Base-by-base conservation (phyloP, 2,888 invertebrate species). In the Drosophila niveifrons region DNA sequence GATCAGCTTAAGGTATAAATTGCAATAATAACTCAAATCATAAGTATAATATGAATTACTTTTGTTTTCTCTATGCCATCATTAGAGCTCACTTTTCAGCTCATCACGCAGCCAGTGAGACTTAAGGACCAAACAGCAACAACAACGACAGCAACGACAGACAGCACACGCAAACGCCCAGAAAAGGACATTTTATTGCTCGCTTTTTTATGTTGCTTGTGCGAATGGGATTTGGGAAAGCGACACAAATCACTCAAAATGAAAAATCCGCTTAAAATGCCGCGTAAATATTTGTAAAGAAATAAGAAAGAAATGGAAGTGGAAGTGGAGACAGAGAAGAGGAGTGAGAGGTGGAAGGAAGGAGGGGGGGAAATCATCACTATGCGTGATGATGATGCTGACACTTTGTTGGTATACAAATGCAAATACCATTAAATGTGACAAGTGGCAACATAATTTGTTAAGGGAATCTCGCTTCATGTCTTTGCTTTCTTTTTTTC, bases 381-480 rank as follows among this genome's bases (percentile, higher is more conserved):
- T 70, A 77, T 85, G 82, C 82, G 82, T 79, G 82, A 69, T 73
- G 73, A 72, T 80, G 80, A 77, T 79, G 74, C 78, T 82, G 84
- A 81, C 80, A 89, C 78, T 85, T 88, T 87, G 73, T 80, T 75
- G 73, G 83, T 83, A 82, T 79, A 80, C 86, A 85, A 85, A 85
- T 87, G 81, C 87, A 90, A 90, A 90, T 88, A 90, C 89, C 89
- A 90, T 90, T 90, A 90, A 86, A 82, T 84, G 82, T 85, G 85
- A 85, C 88, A 90, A 90, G 82, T 89, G 85, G 86, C 84, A 90
- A 88, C 87, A 90, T 90, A 89, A 90, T 90, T 90, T 90, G 88
- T 88, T 78, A 81, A 71, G 66, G 80, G 80, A 76, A 66, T 66
- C 66, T 58, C 64, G 17, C 53, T 50, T 52, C 52, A 59, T 44